Evolutionary conservation across 2,113 vertebrate genomes (phyloP).

Genomic region (Gasterosteus aculeatus): DNA sequence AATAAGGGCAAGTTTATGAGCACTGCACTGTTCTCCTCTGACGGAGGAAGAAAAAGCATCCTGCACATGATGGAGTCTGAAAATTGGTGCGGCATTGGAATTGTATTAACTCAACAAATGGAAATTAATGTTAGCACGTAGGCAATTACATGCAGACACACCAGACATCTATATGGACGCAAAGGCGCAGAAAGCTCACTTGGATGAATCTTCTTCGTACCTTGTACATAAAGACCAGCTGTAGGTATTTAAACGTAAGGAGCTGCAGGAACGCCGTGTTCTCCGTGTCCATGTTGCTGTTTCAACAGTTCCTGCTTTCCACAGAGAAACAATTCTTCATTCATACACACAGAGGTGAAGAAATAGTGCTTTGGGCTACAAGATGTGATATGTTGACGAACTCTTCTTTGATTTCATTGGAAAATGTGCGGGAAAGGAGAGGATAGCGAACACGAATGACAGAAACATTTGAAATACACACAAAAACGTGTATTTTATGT

Average conservation of each 20-base stretch:
- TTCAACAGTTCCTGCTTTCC: slow-evolving; percentile 1
- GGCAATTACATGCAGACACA: background rate
- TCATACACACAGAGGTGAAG: slow-evolving; percentile 15
- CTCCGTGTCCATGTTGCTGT: background rate
- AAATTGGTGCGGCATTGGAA: slow-evolving; percentile 55
- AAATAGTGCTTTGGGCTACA: background rate
- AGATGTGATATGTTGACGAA: background rate
- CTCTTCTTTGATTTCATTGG: background rate
- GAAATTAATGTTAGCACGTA: slow-evolving; percentile 12
- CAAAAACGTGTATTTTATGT: background rate
- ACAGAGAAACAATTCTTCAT: slow-evolving; percentile 28
- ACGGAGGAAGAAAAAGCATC: slow-evolving; percentile 61
- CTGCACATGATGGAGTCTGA: slow-evolving; percentile 57
- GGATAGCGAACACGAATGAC: background rate
- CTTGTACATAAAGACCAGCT: slow-evolving; percentile 6
- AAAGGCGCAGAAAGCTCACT: background rate
- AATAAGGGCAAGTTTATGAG: slow-evolving; percentile 75
- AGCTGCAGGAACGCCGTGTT: background rate
- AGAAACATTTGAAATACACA: background rate
- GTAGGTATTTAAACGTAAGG: background rate
- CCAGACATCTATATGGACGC: background rate
- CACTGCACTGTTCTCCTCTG: slow-evolving; percentile 77
- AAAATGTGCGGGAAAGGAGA: background rate
- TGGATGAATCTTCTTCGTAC: background rate
- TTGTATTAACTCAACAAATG: slow-evolving; percentile 58